Conservation (phyloP, 1,140 invertebrate species). For the Bilobella aurantiaca region DNA sequence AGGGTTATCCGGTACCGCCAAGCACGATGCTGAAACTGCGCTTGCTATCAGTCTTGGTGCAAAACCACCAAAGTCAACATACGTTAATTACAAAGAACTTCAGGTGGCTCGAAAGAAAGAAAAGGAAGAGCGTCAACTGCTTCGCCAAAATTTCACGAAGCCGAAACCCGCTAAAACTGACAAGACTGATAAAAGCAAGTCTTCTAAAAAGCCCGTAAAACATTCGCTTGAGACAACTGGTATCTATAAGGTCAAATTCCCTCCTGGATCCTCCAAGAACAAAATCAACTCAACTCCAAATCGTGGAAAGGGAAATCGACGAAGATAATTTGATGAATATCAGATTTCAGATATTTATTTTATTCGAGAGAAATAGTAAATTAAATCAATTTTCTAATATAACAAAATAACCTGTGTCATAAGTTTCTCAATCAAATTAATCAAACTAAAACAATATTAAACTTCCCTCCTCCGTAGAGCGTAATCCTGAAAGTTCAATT, state of each 20-base stretch:
- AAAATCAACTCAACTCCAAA: not conserved
- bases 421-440: too few relatives aligned
- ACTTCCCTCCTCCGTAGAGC: too few relatives aligned
- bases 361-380: too few relatives aligned
- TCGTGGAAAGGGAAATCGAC: not conserved
- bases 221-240: not conserved
- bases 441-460: too few relatives aligned
- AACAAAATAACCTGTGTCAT: too few relatives aligned
- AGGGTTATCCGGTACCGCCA: constrained; percentile 31
- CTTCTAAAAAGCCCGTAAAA: not conserved
- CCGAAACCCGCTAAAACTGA: not conserved
- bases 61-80: constrained; percentile 22
- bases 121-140: constrained; percentile 8
- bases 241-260: not conserved
- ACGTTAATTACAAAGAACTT: constrained; percentile 34
- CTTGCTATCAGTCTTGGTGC: constrained; percentile 38
- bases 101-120: constrained; percentile 23
- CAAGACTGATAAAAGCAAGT: not conserved
- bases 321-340: too few relatives aligned
- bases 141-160: constrained; percentile 9
- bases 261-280: not conserved
- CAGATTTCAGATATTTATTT: too few relatives aligned
- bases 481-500: too few relatives aligned
- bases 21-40: constrained; percentile 34
- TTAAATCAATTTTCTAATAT: too few relatives aligned